Percentiles rank a stretch among this genome's conserved stretches.
Evolutionary conservation across 1,140 invertebrate genomes (phyloP).

Genomic region (Notospermus geniculatus): DNA sequence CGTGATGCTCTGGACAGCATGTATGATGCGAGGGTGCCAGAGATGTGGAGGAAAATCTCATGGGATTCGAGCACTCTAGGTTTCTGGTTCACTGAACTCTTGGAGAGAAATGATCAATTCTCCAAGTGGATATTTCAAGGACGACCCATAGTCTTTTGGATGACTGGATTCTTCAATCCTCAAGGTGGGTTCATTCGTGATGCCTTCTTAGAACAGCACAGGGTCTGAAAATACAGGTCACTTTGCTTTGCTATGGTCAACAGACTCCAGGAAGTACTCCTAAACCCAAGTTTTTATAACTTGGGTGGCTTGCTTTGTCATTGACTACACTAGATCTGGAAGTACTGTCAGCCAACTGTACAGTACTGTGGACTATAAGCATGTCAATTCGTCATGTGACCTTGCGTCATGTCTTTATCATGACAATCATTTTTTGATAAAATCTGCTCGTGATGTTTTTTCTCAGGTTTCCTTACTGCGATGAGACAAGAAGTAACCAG

Average conservation of each 20-base stretch:
- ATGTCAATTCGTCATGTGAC: too few relatives aligned
- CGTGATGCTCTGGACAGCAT: conserved; percentile 51
- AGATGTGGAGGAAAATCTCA: conserved; percentile 61
- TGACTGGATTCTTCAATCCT: conserved; percentile 97
- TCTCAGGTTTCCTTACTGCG: conserved; percentile 54
- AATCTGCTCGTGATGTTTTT: too few relatives aligned
- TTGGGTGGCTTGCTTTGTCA: too few relatives aligned
- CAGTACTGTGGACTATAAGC: not conserved
- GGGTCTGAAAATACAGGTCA: too few relatives aligned
- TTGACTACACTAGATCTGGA: too few relatives aligned
- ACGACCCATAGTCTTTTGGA: conserved; percentile 85
- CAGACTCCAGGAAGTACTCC: too few relatives aligned
- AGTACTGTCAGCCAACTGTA: too few relatives aligned
- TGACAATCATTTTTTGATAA: too few relatives aligned
- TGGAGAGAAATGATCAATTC: conserved; percentile 78
- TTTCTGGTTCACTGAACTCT: conserved; percentile 95
- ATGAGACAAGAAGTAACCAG: conserved; percentile 57
- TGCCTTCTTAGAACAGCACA: too few relatives aligned
- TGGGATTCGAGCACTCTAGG: conserved; percentile 95
- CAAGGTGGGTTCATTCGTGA: conserved; percentile 60
- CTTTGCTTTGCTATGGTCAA: too few relatives aligned
- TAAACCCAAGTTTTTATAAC: too few relatives aligned
- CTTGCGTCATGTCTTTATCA: too few relatives aligned
- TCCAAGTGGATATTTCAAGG: conserved; percentile 76
- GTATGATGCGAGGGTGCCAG: conserved; percentile 52